Evolutionary conservation across 2,888 invertebrate species (phyloP), one percentile per base, ranked within the genome.

Genomic region (Eupsilia transversa): DNA sequence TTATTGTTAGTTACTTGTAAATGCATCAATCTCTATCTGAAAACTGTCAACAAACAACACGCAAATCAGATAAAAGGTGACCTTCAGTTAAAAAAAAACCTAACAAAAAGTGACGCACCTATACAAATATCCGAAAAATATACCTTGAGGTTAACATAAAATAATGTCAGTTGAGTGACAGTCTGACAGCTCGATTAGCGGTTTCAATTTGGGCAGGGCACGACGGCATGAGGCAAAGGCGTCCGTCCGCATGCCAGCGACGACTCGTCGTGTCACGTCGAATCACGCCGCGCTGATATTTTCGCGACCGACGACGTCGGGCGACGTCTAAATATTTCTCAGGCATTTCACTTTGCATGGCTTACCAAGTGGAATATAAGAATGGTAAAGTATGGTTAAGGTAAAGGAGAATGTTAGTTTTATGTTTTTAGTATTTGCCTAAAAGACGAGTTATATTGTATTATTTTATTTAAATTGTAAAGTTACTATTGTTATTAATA

Each of bases 171-270:
- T 68, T 77, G 86, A 87, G 84, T 80, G 89, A 89, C 83, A 89
- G 84, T 70, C 65, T 80, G 89, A 88, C 84, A 88, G 87, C 78
- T 85, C 86, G 83, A 87, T 85, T 87, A 89, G 85, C 73, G 64
- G 77, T 87, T 88, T 88, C 88, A 88, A 88, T 88, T 86, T 88
- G 77, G 63, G 83, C 60, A 74, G 64, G 85, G 80, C 79, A 63
- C 73, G 74, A 63, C 30, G 78, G 75, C 70, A 60, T 59, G 68
- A 74, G 67, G 75, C 68, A 46, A 77, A 72, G 52, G 61, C 74
- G 69, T 70, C 64, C n/a, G n/a, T n/a, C n/a, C 66, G 77, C 73
- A 64, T 74, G 72, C 64, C 74, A 33, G 49, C 43, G 65, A 27
- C 70, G 65, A 70, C 74, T 74, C 77, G 60, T 23, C 64, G 33